phyloP scores from a whole-genome alignment of 2,888 invertebrate species.

The Rhyacophila evoluta region DNA sequence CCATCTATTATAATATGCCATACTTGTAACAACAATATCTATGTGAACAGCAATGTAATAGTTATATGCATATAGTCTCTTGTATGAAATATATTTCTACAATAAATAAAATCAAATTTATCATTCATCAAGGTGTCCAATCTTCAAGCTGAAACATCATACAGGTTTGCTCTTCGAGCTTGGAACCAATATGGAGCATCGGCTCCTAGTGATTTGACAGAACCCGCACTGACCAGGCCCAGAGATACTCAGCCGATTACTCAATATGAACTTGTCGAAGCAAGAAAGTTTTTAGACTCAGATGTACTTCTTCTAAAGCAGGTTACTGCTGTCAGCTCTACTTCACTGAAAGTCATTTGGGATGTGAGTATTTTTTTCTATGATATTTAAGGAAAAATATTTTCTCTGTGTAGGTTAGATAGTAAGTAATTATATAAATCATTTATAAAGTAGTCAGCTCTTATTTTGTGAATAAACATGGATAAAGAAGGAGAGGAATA shows the following conservation, averaged over 20 bases:
- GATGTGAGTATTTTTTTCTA: conserved; percentile 72
- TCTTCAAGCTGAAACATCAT: conserved; percentile 83
- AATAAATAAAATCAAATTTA: too few species aligned
- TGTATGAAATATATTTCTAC: too few species aligned
- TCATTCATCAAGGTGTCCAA: conserved; percentile 70
- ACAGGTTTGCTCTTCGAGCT: conserved; percentile 87
- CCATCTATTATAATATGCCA: too few species aligned
- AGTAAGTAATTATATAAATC: too few species aligned
- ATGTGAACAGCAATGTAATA: too few species aligned
- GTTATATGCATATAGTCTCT: too few species aligned
- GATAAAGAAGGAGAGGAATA: too few species aligned
- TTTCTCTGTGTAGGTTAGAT: too few species aligned
- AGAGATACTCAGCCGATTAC: conserved; percentile 77
- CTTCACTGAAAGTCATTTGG: conserved; percentile 84
- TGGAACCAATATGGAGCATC: conserved; percentile 89
- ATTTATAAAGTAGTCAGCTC: too few species aligned
- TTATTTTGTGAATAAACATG: too few species aligned
- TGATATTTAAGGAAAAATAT: too few species aligned
- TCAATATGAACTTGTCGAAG: conserved; percentile 82
- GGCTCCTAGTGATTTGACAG: conserved; percentile 82
- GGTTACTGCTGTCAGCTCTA: conserved; percentile 78
- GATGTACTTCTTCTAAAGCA: conserved; percentile 81
- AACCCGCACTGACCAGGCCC: conserved; percentile 76
- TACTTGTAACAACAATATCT: too few species aligned
- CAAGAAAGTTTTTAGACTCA: conserved; percentile 80